phyloP scores from a whole-genome alignment of 1,140 invertebrate species.

The Anastrepha obliqua region DNA sequence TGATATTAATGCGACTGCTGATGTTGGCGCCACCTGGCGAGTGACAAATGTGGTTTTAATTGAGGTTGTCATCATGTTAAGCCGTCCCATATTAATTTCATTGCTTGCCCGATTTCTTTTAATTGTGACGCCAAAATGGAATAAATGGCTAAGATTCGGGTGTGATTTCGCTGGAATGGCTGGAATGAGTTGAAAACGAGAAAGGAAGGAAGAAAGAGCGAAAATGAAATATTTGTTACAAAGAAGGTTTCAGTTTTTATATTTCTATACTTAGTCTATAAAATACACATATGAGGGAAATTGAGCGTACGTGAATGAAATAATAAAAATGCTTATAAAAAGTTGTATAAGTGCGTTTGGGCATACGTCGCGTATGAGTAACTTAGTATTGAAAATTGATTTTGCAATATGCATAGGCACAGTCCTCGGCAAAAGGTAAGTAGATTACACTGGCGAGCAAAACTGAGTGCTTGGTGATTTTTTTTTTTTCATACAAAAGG shows the following conservation, averaged over 20 bases:
- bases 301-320: no score
- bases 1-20: conserved; percentile 11
- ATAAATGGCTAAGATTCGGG: not conserved
- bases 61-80: conserved; percentile 41
- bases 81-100: conserved; percentile 22
- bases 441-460: no score
- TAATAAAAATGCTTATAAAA: no score
- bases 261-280: no score
- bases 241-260: not conserved
- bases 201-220: not conserved
- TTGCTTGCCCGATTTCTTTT: conserved; percentile 7
- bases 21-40: conserved; percentile 29
- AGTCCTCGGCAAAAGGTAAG: no score
- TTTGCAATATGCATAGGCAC: no score
- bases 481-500: no score
- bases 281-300: no score
- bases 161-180: not conserved
- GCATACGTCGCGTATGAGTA: no score
- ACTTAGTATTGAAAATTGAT: no score
- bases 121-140: not conserved
- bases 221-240: not conserved
- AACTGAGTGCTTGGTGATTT: no score
- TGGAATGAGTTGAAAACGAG: not conserved
- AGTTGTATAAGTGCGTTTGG: no score
- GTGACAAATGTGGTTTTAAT: conserved; percentile 49